Evolutionary conservation across 2,113 vertebrate genomes (phyloP).

Genomic region (Barbus barbus): DNA sequence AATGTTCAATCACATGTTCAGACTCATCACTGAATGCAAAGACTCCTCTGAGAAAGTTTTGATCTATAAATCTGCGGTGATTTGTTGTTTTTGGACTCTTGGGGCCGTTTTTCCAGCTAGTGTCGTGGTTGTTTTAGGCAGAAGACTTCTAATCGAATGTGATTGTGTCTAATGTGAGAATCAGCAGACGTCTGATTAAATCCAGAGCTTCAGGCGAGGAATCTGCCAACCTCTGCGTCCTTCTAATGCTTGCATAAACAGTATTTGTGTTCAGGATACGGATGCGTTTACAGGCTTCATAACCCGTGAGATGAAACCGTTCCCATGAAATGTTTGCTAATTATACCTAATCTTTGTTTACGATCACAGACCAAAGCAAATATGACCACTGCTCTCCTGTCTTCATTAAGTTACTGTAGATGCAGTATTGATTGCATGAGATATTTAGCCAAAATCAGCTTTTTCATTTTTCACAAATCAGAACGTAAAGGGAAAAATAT

Average conservation of each 20-base stretch:
- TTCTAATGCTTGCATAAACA: conserved; percentile 63
- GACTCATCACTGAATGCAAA: not conserved
- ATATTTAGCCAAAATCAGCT: too few species aligned
- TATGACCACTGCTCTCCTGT: conserved; percentile 34
- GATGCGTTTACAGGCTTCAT: conserved; percentile 54
- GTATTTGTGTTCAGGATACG: conserved; percentile 34
- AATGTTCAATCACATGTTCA: not conserved
- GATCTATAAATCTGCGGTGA: not conserved
- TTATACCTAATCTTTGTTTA: conserved; percentile 55
- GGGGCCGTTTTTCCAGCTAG: too few species aligned
- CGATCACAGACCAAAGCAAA: conserved; percentile 43
- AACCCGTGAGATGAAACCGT: conserved; percentile 53
- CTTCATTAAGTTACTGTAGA: not conserved
- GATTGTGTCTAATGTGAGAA: conserved; percentile 17
- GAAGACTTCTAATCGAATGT: too few species aligned
- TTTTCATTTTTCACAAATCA: not conserved
- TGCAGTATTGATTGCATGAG: too few species aligned
- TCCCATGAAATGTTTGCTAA: conserved; percentile 64
- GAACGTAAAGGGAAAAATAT: not conserved
- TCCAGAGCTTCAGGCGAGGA: conserved; percentile 55
- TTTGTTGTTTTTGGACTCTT: not conserved
- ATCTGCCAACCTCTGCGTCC: conserved; percentile 2
- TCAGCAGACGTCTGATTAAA: not conserved
- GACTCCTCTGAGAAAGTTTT: not conserved
- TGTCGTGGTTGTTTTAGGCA: not conserved